Evolutionary conservation across 2,888 invertebrate species (phyloP), one percentile per base, ranked within the genome.

Genomic region (Colletes collaris): DNA sequence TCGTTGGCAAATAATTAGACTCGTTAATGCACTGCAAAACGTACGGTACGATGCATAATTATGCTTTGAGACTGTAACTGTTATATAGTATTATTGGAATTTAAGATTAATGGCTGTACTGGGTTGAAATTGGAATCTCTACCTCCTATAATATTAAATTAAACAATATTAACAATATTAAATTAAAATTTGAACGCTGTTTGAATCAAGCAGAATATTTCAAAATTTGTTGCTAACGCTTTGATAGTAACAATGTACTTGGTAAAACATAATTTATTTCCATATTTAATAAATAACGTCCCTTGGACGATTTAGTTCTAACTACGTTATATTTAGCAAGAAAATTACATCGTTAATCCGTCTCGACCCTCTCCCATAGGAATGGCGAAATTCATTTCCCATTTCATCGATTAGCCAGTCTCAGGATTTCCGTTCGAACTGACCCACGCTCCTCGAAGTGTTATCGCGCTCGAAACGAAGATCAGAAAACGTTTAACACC

Each of bases 341-440:
- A 59, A 59, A 40, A 40, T 40, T 13, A 40, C 16, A 16, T 59
- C 40, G 59, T 40, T 59, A 59, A 0, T 40, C 40, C 40, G 40
- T 10, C 59, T 59, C 44, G 8, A 13, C 16, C 7, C 59, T 10
- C 16, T 40, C 8, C 59, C 3, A 6, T 8, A 35, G 58, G n/a
- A 59, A 59, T 16, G 59, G 16, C 16, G 59, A 59, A 49, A 44
- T 55, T 44, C 55, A 37, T 58, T 67, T 67, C 37, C 60, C 46
- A 46, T 60, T 27, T 60, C 60, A 60, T 60, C 16, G 60, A 60
- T 60, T 60, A 60, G 46, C 46, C 19, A 60, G 60, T 60, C 46
- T 46, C 49, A 37, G 46, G 35, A 13, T 27, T 50, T n/a, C 40
- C 55, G 46, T 6, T 10, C 7, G 37, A 56, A 64, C 16, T n/a